Evolutionary conservation across 37 sponge, comb jelly and placozoan genomes (phyloP).

Genomic region (Amphimedon queenslandica): DNA sequence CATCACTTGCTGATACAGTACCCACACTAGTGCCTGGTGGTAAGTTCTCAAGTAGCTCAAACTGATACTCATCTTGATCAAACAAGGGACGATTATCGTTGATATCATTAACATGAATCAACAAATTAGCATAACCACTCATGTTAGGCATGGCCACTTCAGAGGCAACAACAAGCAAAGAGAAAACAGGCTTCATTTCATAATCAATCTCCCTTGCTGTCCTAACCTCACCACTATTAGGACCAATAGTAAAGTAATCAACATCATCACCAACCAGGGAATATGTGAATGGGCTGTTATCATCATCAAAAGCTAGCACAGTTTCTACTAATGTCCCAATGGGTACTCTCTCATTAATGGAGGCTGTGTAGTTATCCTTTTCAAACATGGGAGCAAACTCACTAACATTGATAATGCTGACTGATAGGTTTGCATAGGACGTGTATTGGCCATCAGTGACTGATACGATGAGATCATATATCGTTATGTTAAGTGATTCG

Average conservation of each 20-base stretch:
- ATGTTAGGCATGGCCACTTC: too few relatives aligned
- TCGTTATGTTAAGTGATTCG: too few relatives aligned
- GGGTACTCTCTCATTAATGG: constrained; percentile 31
- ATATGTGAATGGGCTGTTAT: too few relatives aligned
- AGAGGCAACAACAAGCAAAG: constrained; percentile 16
- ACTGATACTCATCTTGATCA: constrained; percentile 12
- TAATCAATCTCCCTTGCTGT: constrained; percentile 11
- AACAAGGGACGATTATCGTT: constrained; percentile 51
- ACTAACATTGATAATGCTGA: neutral
- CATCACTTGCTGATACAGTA: too few relatives aligned
- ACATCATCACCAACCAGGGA: constrained; percentile 1
- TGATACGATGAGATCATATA: neutral
- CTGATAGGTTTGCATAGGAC: neutral
- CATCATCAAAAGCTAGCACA: constrained; percentile 48
- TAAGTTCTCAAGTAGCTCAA: constrained; percentile 18
- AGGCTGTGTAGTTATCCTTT: constrained; percentile 11
- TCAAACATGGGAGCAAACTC: neutral
- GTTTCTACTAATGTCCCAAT: constrained; percentile 21
- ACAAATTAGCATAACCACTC: constrained; percentile 23
- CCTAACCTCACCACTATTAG: constrained; percentile 32
- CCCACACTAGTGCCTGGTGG: too few relatives aligned
- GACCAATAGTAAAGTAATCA: constrained; percentile 16
- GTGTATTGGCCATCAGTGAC: neutral
- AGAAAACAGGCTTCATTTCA: constrained; percentile 9
- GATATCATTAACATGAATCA: constrained; percentile 20